Percentiles rank a stretch among this genome's conserved stretches.
These are phyloP conservation scores for Argya squamiceps DNA, from an alignment of 2,797 vertebrate genomes.

Conservation along the genomic window DNA sequence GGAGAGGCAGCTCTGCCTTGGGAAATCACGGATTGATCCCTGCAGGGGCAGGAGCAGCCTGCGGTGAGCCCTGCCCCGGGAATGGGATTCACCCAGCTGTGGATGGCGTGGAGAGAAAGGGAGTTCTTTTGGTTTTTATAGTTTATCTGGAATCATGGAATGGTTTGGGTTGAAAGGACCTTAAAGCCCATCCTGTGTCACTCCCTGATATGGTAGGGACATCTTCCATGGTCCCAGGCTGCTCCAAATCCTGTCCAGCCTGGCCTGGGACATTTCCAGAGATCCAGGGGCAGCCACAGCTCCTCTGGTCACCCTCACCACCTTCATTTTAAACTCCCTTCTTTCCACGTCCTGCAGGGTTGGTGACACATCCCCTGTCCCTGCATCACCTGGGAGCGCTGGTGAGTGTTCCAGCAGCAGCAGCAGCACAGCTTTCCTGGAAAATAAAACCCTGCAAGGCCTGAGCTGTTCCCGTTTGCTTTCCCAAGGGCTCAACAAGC, in stretches of 20 bases:
- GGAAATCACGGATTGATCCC: background rate
- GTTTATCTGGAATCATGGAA: background rate
- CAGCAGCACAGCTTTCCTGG: background rate
- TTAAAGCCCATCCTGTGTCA: fast-evolving
- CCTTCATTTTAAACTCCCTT: background rate
- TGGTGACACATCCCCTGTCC: background rate
- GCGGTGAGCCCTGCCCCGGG: background rate
- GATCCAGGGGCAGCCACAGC: background rate
- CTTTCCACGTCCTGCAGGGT: background rate
- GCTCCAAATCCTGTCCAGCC: fast-evolving
- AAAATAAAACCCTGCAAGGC: background rate
- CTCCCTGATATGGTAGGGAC: background rate
- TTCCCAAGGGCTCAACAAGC: background rate
- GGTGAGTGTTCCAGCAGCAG: background rate
- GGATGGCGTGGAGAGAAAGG: background rate
- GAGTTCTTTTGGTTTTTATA: fast-evolving
- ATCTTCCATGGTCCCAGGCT: fast-evolving
- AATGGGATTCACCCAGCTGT: fast-evolving
- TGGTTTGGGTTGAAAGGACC: background rate
- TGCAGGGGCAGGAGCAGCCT: background rate
- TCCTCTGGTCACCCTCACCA: background rate
- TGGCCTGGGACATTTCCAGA: background rate
- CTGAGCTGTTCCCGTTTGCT: background rate
- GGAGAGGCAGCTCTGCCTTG: background rate
- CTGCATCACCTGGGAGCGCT: background rate